phyloP scores from a whole-genome alignment of 2,113 vertebrate genomes.

The Scomber colias region DNA sequence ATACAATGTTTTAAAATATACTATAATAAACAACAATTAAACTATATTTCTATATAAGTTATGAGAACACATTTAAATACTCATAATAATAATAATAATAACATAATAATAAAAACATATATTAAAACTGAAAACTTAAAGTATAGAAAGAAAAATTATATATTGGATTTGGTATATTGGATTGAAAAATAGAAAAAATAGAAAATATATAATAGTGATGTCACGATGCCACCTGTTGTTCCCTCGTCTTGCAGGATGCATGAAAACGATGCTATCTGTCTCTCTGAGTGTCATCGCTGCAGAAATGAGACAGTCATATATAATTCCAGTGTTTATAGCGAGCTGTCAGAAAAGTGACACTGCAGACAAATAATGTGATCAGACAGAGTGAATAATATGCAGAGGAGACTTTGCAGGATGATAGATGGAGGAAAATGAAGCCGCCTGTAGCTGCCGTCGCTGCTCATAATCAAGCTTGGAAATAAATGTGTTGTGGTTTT shows the following conservation, averaged over 20 bases:
- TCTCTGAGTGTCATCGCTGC: not conserved
- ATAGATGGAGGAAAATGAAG: constrained; percentile 11
- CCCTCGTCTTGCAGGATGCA: not conserved
- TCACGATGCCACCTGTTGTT: not conserved
- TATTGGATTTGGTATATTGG: too few relatives aligned
- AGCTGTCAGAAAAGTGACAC: constrained; percentile 32
- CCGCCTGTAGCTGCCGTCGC: not conserved
- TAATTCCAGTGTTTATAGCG: constrained; percentile 11
- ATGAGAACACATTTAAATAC: too few relatives aligned
- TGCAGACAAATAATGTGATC: constrained; percentile 36
- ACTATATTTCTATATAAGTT: too few relatives aligned
- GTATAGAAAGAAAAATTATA: too few relatives aligned
- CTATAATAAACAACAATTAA: not conserved
- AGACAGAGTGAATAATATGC: constrained; percentile 35
- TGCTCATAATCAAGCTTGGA: not conserved
- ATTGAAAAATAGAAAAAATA: too few relatives aligned
- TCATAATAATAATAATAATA: too few relatives aligned
- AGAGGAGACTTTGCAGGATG: constrained; percentile 19
- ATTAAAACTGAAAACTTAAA: too few relatives aligned
- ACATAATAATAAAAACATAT: too few relatives aligned
- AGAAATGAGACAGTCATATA: constrained; percentile 4
- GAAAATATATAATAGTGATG: not conserved
- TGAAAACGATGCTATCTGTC: not conserved
- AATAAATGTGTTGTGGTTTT: not conserved
- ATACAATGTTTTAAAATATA: not conserved